phyloP scores from a whole-genome alignment of 2,113 vertebrate genomes.

The Marcusenius ussheri region DNA sequence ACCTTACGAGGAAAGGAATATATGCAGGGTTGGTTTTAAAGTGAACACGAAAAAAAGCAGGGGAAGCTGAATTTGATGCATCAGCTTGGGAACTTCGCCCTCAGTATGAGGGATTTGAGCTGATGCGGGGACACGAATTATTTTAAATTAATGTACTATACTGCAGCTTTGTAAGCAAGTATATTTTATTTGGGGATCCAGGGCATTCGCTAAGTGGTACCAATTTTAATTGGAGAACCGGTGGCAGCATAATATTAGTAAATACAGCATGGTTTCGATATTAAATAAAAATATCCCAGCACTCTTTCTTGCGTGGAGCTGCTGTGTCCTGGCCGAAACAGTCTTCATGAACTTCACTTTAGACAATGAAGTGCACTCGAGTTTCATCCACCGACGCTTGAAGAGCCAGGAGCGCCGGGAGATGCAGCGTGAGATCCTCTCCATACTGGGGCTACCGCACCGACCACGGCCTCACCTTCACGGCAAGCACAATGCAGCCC shows the following conservation, averaged over 20 bases:
- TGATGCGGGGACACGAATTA: conserved; percentile 37
- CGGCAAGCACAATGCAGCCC: conserved; percentile 86
- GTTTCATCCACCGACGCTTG: conserved; percentile 67
- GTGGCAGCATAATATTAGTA: conserved; percentile 47
- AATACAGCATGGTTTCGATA: conserved; percentile 52
- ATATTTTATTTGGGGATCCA: conserved; percentile 24
- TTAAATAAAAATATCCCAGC: conserved; percentile 57
- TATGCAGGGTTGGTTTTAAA: conserved; percentile 3
- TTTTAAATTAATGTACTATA: conserved; percentile 15
- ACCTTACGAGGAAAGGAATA: conserved; percentile 29
- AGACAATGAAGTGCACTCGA: conserved; percentile 95
- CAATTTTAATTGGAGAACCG: conserved; percentile 22
- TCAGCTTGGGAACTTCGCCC: conserved; percentile 37
- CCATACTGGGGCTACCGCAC: conserved; percentile 90
- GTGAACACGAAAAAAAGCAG: conserved; percentile 20
- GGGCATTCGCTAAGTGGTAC: conserved; percentile 7
- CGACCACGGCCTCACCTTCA: conserved; percentile 84
- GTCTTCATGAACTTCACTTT: conserved; percentile 81
- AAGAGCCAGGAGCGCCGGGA: conserved; percentile 80
- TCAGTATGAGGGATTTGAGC: conserved; percentile 48
- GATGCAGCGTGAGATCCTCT: conserved; percentile 97
- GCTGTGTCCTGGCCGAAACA: conserved; percentile 72
- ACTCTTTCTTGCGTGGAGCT: conserved; percentile 74
- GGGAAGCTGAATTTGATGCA: conserved; percentile 38
- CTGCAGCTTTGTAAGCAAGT: conserved; percentile 36